A percentile compares a stretch with the other conserved stretches of the same genome.
Conservation (phyloP, 1,140 invertebrate species). For the Hyles euphorbiae region DNA sequence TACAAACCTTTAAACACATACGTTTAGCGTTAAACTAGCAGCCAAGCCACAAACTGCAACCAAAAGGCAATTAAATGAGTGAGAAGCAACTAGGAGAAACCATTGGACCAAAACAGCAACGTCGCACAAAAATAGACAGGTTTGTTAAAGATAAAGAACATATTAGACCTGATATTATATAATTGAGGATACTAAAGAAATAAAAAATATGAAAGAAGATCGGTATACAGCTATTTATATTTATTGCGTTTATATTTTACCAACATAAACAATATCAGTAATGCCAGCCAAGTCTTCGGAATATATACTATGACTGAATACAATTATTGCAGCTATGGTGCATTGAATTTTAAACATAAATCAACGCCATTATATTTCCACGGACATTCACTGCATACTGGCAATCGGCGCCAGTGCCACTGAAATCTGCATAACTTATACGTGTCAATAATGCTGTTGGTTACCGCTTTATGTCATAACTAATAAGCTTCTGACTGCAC, state of each 20-base stretch:
- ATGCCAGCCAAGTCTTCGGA: slow-evolving; percentile 4
- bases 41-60: too few species aligned
- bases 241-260: neutral
- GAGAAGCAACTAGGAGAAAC: too few species aligned
- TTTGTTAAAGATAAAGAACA: too few species aligned
- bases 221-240: too few species aligned
- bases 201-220: too few species aligned
- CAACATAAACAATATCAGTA: neutral
- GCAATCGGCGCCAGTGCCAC: slow-evolving; percentile 6
- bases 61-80: too few species aligned
- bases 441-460: neutral
- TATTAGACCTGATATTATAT: too few species aligned
- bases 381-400: slow-evolving; percentile 28
- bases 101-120: too few species aligned
- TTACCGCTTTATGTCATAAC: slow-evolving; percentile 12
- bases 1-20: too few species aligned
- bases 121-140: too few species aligned
- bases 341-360: slow-evolving; percentile 53
- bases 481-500: neutral
- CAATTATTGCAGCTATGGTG: slow-evolving; percentile 53
- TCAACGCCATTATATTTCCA: slow-evolving; percentile 36
- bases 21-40: too few species aligned
- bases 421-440: slow-evolving; percentile 5
- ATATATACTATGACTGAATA: slow-evolving; percentile 22
- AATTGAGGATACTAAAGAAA: too few species aligned